Percentiles rank a stretch among this genome's conserved stretches.
phyloP scores from a whole-genome alignment of 2,888 invertebrate genomes.

The Heliconius cydno region DNA sequence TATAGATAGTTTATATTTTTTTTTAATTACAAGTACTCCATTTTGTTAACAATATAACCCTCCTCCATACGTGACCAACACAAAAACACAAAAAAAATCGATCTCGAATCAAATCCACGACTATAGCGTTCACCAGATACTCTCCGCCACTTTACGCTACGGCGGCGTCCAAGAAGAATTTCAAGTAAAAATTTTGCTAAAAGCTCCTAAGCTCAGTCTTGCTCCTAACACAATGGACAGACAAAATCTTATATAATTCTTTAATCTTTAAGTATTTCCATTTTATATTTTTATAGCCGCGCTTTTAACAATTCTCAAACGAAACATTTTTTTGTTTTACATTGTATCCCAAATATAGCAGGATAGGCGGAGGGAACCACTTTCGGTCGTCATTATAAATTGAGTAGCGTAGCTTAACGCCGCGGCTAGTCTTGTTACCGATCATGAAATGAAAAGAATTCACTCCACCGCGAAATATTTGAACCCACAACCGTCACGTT shows the following conservation, averaged over 20 bases:
- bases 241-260: not conserved
- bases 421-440: not conserved
- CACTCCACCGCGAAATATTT: not conserved
- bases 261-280: not conserved
- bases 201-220: not conserved
- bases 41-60: too few relatives aligned
- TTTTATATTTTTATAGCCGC: constrained; percentile 6
- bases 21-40: too few relatives aligned
- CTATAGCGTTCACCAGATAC: not conserved
- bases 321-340: not conserved
- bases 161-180: not conserved
- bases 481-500: not conserved
- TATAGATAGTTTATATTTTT: too few relatives aligned
- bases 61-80: too few relatives aligned
- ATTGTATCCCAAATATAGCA: not conserved
- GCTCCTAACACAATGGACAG: not conserved
- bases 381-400: not conserved
- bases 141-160: not conserved
- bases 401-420: not conserved
- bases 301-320: not conserved
- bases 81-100: too few relatives aligned
- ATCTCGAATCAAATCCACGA: not conserved
- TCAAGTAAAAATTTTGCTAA: not conserved
- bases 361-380: too few relatives aligned
- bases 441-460: too few relatives aligned